These are phyloP conservation scores for Diogma glabrata DNA, from an alignment of 2,888 invertebrate species.

Conservation along the genomic window DNA sequence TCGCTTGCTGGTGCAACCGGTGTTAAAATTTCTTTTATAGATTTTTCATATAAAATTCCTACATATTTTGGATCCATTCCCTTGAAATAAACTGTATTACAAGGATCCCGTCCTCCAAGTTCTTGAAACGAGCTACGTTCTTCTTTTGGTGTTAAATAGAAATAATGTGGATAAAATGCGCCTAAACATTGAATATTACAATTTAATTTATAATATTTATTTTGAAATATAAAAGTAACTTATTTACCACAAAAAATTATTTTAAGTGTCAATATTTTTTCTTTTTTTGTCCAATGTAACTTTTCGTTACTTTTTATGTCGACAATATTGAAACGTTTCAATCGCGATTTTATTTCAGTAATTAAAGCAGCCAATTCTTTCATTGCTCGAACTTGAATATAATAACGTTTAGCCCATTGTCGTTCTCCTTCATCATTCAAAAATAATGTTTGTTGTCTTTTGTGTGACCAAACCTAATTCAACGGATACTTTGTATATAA, in stretches of 20 bases:
- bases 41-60: conserved; percentile 52
- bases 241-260: conserved; percentile 36
- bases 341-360: conserved; percentile 52
- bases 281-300: conserved; percentile 37
- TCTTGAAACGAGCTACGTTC: conserved; percentile 54
- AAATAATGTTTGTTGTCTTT: conserved; percentile 48
- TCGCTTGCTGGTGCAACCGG: conserved; percentile 37
- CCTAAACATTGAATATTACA: conserved; percentile 36
- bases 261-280: conserved; percentile 53
- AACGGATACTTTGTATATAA: conserved; percentile 10
- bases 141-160: conserved; percentile 42
- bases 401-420: conserved; percentile 57
- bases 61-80: conserved; percentile 53
- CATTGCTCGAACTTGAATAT: conserved; percentile 58
- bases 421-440: conserved; percentile 37
- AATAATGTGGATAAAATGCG: conserved; percentile 91
- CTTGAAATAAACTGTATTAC: conserved; percentile 56
- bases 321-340: conserved; percentile 48
- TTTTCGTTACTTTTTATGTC: conserved; percentile 37
- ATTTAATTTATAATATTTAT: not conserved
- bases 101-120: conserved; percentile 64
- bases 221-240: not conserved
- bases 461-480: conserved; percentile 53
- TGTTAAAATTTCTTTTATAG: conserved; percentile 47
- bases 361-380: conserved; percentile 61